Evolutionary conservation across 2,113 vertebrate species (phyloP), one percentile per base, ranked within the genome.

Genomic region (Pangasianodon gigas): DNA sequence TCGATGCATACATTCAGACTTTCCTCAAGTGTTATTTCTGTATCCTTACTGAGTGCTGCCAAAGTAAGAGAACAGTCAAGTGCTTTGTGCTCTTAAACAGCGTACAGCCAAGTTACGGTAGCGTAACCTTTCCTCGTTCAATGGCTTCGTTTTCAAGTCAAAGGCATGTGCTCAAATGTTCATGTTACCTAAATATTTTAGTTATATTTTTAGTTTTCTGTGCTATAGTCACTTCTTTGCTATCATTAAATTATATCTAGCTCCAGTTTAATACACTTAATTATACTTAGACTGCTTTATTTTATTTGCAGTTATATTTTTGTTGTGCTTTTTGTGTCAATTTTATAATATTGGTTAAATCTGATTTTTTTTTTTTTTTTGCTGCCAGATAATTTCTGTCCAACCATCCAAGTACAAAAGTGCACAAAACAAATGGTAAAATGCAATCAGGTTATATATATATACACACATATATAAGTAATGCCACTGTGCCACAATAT

Each of bases 341-440:
- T 56, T 91, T 91, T 82, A 77, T 80, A 90, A 89, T 48, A 67
- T 69, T 87, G 85, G 10, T 80, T 62, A 60, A 21, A 75, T 79
- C 19, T 24, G 74, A 14, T 26, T 16, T 13, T 74, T 3, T 16
- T 16, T 69, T 6, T 74, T 82, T 89, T 37, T 71, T 16, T 29
- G 41, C 88, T 89, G 84, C 87, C 81, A 88, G 60, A 89, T 87
- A 90, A 83, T 84, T 69, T 77, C 90, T 86, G 87, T 67, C 88
- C 85, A 91, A 87, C 86, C 88, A 91, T 86, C 87, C 48, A 37
- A 88, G 77, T 90, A 84, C 91, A 91, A 92, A 94, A 93, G 91
- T 94, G 93, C 94, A 94, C 91, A 89, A 93, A 93, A 94, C 93
- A 81, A 90, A 91, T 32, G 88, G 88, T 56, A 26, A 90, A 89